Percentiles rank a stretch among this genome's conserved stretches.
phyloP scores from a whole-genome alignment of 37 sponge, comb jelly and placozoan genomes.

The Mnemiopsis leidyi region DNA sequence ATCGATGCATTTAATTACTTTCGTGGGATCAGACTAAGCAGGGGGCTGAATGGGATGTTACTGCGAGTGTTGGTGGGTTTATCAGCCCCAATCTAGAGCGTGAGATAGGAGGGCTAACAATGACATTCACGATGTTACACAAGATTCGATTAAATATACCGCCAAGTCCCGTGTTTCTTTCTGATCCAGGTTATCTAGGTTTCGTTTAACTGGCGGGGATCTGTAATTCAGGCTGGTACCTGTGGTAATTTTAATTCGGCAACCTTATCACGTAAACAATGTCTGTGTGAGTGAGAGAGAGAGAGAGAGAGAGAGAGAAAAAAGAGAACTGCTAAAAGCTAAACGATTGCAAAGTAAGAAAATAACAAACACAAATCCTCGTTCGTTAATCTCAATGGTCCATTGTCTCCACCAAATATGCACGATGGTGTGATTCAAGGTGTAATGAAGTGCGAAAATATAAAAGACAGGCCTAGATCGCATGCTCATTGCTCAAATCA shows the following conservation, averaged over 20 bases:
- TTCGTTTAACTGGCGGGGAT: neutral
- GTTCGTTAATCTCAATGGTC: neutral
- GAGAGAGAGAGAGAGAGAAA: no score
- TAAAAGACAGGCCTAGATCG: neutral
- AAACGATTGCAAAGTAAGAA: no score
- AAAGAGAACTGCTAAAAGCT: no score
- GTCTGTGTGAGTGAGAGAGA: no score
- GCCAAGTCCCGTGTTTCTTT: neutral
- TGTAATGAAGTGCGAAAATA: neutral
- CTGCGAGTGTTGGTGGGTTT: neutral
- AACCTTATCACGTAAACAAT: no score
- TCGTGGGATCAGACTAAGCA: no score
- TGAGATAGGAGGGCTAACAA: neutral
- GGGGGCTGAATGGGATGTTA: no score
- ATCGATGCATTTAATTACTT: neutral
- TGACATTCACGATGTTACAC: neutral
- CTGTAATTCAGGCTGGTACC: neutral
- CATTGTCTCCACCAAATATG: neutral
- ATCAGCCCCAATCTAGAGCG: neutral
- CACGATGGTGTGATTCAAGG: neutral
- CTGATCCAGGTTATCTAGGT: neutral
- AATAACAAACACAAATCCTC: neutral
- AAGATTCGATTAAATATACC: neutral
- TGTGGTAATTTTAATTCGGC: no score
- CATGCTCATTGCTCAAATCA: neutral